Evolutionary conservation across 2,888 invertebrate species (phyloP).

Genomic region (Pheosia tremula): DNA sequence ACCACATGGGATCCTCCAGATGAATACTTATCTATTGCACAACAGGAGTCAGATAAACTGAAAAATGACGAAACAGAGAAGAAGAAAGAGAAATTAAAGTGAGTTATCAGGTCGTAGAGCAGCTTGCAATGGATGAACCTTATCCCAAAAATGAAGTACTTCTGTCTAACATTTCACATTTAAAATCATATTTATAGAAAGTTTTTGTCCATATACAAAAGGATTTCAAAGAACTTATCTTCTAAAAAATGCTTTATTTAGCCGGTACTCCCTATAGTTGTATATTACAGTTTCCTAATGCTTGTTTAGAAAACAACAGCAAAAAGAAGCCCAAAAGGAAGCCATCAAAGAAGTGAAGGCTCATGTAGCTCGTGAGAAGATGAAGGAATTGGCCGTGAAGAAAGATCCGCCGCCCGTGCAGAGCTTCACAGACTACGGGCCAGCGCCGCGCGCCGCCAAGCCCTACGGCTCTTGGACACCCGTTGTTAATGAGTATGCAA

Average conservation of each 20-base stretch:
- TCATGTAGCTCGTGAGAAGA: conserved; percentile 74
- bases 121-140: no score
- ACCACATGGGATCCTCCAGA: conserved; percentile 92
- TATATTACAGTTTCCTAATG: background rate
- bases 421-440: conserved; percentile 65
- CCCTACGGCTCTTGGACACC: conserved; percentile 92
- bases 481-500: conserved; percentile 85
- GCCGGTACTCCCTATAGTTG: no score
- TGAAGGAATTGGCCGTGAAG: conserved; percentile 75
- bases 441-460: conserved; percentile 83
- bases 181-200: no score
- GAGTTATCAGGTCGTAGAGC: conserved; percentile 21
- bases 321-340: conserved; percentile 68
- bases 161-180: no score
- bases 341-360: conserved; percentile 66
- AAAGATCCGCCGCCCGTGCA: conserved; percentile 48
- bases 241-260: no score
- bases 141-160: no score
- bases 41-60: conserved; percentile 85
- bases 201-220: no score
- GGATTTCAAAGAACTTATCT: no score
- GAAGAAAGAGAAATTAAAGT: conserved; percentile 69
- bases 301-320: conserved; percentile 61
- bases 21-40: conserved; percentile 87
- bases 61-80: conserved; percentile 55